Evolutionary conservation across 1,140 invertebrate species (phyloP).

Genomic region (Drosophila aff.): DNA sequence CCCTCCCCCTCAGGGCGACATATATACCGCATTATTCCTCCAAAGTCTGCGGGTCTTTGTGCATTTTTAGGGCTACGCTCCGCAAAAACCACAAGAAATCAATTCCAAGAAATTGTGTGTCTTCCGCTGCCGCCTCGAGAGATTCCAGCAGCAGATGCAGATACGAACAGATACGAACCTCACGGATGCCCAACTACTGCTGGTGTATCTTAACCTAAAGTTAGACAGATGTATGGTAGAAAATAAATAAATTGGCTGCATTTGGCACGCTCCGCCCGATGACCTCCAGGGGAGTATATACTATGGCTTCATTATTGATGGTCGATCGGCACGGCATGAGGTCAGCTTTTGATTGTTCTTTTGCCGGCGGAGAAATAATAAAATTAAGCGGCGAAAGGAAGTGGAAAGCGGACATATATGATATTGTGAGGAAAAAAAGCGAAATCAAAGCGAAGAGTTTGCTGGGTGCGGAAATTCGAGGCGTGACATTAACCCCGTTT

Average conservation of each 20-base stretch:
- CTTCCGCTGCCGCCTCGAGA: constrained; percentile 62
- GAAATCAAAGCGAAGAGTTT: constrained; percentile 57
- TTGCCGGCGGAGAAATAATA: constrained; percentile 33
- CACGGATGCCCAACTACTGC: background rate
- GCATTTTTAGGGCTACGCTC: constrained; percentile 77
- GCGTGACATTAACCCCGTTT: constrained; percentile 60
- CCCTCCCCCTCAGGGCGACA: background rate
- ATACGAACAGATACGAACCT: background rate
- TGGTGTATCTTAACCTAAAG: background rate
- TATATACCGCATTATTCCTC: constrained; percentile 9
- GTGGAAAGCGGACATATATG: constrained; percentile 59
- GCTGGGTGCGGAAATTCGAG: constrained; percentile 55
- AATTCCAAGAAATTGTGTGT: constrained; percentile 80
- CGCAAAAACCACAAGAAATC: constrained; percentile 79
- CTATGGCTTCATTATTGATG: constrained; percentile 65
- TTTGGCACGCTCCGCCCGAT: constrained; percentile 67
- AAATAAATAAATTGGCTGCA: constrained; percentile 68
- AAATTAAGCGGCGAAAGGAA: constrained; percentile 68
- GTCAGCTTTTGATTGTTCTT: constrained; percentile 17
- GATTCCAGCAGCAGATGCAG: constrained; percentile 1
- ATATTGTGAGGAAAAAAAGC: constrained; percentile 6
- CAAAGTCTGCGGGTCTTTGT: constrained; percentile 28
- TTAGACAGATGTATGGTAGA: constrained; percentile 24
- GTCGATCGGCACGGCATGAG: constrained; percentile 74
- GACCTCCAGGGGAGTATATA: background rate